A percentile compares a stretch with the other conserved stretches of the same genome.
These are phyloP conservation scores for Onchidella celtica DNA, from an alignment of 2,888 invertebrate genomes.

Conservation along the genomic window DNA sequence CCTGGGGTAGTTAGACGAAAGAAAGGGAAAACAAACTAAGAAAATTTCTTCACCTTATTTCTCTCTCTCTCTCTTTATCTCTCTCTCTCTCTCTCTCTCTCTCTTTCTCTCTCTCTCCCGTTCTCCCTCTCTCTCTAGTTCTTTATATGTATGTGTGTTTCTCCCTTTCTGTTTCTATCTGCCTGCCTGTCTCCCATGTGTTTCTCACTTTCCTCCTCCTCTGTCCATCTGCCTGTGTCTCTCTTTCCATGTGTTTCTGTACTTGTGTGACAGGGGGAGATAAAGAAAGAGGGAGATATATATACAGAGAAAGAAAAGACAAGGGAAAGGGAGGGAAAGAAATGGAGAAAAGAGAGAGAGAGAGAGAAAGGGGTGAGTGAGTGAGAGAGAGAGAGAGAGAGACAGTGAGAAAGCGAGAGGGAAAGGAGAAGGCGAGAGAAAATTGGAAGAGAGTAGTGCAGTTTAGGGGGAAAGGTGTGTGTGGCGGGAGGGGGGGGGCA, in stretches of 20 bases:
- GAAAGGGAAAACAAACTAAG: neutral
- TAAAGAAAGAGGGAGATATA: neutral
- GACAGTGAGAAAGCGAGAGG: conserved; percentile 6
- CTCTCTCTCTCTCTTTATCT: no score
- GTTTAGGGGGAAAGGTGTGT: neutral
- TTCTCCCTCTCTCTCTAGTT: no score
- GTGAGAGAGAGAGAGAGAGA: neutral
- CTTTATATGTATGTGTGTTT: no score
- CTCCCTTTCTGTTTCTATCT: no score
- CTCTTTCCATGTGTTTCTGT: neutral
- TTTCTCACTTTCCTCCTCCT: neutral
- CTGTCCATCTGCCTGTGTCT: neutral
- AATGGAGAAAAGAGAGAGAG: neutral
- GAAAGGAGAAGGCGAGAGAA: neutral
- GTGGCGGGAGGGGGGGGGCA: no score
- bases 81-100: neutral
- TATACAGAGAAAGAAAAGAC: no score
- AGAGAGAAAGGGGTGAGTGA: neutral
- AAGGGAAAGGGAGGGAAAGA: neutral
- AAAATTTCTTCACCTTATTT: neutral
- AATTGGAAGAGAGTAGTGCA: neutral
- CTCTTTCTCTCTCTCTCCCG: neutral
- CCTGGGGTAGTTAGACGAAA: neutral
- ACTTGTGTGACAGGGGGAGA: neutral
- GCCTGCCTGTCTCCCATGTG: no score